A percentile compares a stretch with the other conserved stretches of the same genome.
These are phyloP conservation scores for Cheilosia soror DNA, from an alignment of 2,888 invertebrate genomes.

Conservation along the genomic window DNA sequence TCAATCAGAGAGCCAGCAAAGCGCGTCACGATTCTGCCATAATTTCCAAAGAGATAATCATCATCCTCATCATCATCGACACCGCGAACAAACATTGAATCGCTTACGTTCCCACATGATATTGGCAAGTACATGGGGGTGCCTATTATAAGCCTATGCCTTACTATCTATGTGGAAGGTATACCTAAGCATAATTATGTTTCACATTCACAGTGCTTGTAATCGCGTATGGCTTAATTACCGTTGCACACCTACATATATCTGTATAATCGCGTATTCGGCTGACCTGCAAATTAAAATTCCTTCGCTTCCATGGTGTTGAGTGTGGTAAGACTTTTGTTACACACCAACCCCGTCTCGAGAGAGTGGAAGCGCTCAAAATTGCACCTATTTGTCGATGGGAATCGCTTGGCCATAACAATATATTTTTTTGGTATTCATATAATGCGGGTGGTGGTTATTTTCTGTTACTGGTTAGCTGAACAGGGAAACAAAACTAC, in stretches of 20 bases:
- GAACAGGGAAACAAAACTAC: neutral
- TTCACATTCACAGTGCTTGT: constrained; percentile 52
- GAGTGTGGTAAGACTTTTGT: constrained; percentile 53
- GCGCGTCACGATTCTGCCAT: constrained; percentile 64
- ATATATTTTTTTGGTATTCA: constrained; percentile 1
- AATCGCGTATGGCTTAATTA: constrained; percentile 62
- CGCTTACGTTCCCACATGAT: constrained; percentile 60
- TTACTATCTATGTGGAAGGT: constrained; percentile 1
- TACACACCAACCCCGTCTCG: constrained; percentile 15
- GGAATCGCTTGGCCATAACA: constrained; percentile 20
- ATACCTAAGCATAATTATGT: constrained; percentile 45
- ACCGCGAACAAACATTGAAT: constrained; percentile 30
- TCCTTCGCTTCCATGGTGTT: constrained; percentile 50
- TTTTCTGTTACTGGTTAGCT: neutral
- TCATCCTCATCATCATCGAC: constrained; percentile 59
- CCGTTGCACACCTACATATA: constrained; percentile 59
- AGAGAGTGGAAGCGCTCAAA: constrained; percentile 12
- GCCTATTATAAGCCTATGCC: neutral
- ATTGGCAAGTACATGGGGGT: constrained; percentile 1
- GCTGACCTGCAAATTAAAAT: constrained; percentile 74
- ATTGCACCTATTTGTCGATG: constrained; percentile 33
- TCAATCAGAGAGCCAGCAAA: constrained; percentile 56
- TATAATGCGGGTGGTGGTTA: constrained; percentile 1
- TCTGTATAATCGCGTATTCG: neutral
- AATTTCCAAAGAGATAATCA: constrained; percentile 65